Base-by-base conservation (phyloP, 2,113 vertebrate species). In the Microtus oregoni region DNA sequence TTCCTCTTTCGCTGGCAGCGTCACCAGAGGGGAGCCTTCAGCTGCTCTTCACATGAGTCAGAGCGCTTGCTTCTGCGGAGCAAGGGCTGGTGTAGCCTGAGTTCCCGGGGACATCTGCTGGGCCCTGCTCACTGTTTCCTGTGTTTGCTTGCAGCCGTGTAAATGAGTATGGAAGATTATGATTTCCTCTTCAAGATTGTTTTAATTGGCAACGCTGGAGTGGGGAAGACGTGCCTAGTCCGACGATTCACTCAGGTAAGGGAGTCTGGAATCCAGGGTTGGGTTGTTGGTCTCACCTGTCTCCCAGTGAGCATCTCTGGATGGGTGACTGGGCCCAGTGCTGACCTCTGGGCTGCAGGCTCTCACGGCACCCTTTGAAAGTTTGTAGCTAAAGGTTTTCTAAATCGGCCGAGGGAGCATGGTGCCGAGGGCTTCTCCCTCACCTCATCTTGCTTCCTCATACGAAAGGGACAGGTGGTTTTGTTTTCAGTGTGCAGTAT, bases 151-250 rank as follows among this genome's bases (percentile, higher is more conserved):
- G 72, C 98, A 99, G 99, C 98, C 99, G 98, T 98, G 98, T 98
- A 98, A 99, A 99, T 99, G 99, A 99, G 99, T 98, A 99, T 99
- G 99, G 99, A 99, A 99, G 99, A 99, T 99, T 99, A 99, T 99
- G 99, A 99, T 99, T 99, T 99, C 98, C 99, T 99, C 98, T 99
- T 99, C 98, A 99, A 99, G 99, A 99, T 99, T 98, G 99, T 99
- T 98, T 99, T 99, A 97, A 99, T 99, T 38, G 99, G 99, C 98
- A 99, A 99, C 96, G 99, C 99, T n/a, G 99, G 99, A 24, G 99
- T 99, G 96, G 99, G 99, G 94, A 99, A 99, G 98, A 99, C 99
- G 98, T 99, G 99, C 98, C 99, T 99, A 79, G 99, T 99, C 92
- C 99, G 99, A 96, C 99, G 99, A 94, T 99, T 99, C 98, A 99